These are phyloP conservation scores for Dicyrtoma fusca DNA, from an alignment of 2,888 invertebrate species.

Conservation along the genomic window DNA sequence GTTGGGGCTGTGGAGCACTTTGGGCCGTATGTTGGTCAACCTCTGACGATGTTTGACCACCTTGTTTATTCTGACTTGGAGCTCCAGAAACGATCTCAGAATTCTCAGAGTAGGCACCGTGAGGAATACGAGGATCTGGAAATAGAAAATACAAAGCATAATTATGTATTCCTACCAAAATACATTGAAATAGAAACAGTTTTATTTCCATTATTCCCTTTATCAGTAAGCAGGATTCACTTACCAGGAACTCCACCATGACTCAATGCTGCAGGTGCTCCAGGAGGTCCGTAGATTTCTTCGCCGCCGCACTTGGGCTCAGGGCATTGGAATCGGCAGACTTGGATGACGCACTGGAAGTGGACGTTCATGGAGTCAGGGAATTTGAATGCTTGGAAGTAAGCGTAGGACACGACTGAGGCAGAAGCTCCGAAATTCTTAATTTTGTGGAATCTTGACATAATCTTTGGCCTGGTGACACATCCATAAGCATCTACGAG, in stretches of 20 bases:
- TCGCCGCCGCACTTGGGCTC: conserved; percentile 82
- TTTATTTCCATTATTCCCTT: no score
- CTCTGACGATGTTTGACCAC: conserved; percentile 35
- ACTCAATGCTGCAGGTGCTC: conserved; percentile 37
- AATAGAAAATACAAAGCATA: neutral
- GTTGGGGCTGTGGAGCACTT: conserved; percentile 43
- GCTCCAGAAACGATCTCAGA: conserved; percentile 81
- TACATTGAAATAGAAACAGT: neutral
- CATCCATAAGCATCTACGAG: conserved; percentile 92
- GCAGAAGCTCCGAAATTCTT: conserved; percentile 94
- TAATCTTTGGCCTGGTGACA: conserved; percentile 89
- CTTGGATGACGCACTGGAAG: conserved; percentile 95
- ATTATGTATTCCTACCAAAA: neutral
- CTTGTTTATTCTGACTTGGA: conserved; percentile 59
- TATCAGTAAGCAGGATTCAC: no score
- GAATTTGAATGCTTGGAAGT: conserved; percentile 97
- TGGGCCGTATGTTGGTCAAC: conserved; percentile 43
- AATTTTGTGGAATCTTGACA: conserved; percentile 90
- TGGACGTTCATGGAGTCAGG: conserved; percentile 96
- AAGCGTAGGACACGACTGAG: conserved; percentile 90
- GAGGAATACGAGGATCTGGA: conserved; percentile 84
- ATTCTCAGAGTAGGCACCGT: conserved; percentile 80
- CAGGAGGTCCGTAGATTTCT: conserved; percentile 58
- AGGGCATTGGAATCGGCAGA: conserved; percentile 89
- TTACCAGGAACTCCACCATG: conserved; percentile 42